Base-by-base conservation (phyloP, 2,113 vertebrate species). In the Mionectes macconnelli region DNA sequence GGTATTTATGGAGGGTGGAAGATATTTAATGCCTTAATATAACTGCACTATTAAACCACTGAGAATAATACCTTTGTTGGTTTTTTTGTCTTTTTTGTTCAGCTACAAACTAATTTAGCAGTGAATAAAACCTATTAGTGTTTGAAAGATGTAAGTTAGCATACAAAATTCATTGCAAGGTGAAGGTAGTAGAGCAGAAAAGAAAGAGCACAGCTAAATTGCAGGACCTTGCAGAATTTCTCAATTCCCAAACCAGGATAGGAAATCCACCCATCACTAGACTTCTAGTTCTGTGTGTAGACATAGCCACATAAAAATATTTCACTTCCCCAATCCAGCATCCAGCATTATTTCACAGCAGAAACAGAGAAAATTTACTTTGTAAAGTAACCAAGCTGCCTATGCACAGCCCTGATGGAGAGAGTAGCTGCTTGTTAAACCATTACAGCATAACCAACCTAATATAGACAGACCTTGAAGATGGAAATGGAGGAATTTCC, bases 281-380 rank as follows among this genome's bases (percentile, higher is more conserved):
- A n/a, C 13, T 66, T 59, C 14, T 52, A 84, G 24, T 44, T 11
- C 47, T 50, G 14, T 47, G 6, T 20, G 6, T 53, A 81, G n/a
- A 57, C 37, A 42, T 4, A 84, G 4, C 2, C 24, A 50, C 0
- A 0, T 40, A 30, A 8, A 73, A n/a, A 42, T 9, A 49, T 64
- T 88, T 80, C 40, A 12, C 16, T 75, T 91, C 63, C 10, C 30
- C 2, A 3, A 10, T 75, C 25, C 35, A 92, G 14, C 15, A 55
- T 30, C 28, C 76, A 39, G 21, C 31, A 31, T 22, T 76, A 44
- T 72, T 93, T 93, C 74, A 82, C n/a, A 42, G 42, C 23, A 81
- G 39, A 47, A 94, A 66, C 12, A 56, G 44, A 56, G 78, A 8
- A 47, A 59, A 72, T 37, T 12, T 82, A 10, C 14, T 67, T 56